phyloP scores from a whole-genome alignment of 2,113 vertebrate species.

The Vulpes lagopus region DNA sequence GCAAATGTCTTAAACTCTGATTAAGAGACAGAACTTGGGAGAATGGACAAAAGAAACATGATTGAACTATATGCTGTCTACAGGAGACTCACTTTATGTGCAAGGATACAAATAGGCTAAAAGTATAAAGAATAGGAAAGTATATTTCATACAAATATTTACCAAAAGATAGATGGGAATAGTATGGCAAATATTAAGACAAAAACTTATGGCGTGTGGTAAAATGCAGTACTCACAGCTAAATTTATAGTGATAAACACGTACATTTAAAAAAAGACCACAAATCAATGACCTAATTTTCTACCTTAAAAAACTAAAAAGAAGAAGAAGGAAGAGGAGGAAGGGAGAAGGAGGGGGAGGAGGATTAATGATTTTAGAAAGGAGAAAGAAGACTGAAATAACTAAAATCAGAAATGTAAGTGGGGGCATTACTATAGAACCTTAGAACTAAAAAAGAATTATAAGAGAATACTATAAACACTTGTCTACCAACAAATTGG shows the following conservation, averaged over 20 bases:
- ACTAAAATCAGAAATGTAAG: background rate
- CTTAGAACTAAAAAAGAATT: background rate
- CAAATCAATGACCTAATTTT: background rate
- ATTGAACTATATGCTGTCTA: no score
- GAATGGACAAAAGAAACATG: background rate
- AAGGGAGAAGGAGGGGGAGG: background rate
- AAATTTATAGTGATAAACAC: background rate
- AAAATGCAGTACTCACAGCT: background rate
- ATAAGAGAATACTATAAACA: background rate
- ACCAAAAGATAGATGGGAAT: background rate
- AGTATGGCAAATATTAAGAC: background rate
- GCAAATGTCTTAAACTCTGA: background rate
- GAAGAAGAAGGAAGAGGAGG: background rate
- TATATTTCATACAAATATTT: background rate
- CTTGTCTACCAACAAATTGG: background rate
- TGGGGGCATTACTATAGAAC: background rate
- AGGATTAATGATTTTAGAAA: background rate
- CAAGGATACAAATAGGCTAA: background rate
- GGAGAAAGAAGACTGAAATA: background rate
- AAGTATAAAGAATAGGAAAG: background rate
- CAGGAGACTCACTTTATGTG: no score
- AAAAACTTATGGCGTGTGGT: background rate
- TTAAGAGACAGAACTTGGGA: background rate
- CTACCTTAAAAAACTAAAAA: background rate
- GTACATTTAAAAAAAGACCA: background rate